These are phyloP conservation scores for Drosophila phalerata DNA, from an alignment of 2,888 invertebrate genomes.

Conservation along the genomic window DNA sequence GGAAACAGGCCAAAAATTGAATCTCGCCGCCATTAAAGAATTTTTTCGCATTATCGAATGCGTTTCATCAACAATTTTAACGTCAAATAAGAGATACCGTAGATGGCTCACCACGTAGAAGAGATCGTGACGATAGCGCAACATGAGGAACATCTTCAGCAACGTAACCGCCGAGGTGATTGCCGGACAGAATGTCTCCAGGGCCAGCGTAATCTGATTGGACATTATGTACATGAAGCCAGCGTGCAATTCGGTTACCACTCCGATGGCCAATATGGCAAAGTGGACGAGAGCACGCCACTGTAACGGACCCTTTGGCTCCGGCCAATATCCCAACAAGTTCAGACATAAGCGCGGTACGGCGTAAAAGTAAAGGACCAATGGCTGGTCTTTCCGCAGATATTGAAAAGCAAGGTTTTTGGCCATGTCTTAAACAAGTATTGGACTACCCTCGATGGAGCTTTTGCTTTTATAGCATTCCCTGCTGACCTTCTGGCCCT, in stretches of 20 bases:
- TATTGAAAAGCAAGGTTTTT: slow-evolving; percentile 46
- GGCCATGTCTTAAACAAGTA: slow-evolving; percentile 12
- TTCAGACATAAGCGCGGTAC: slow-evolving; percentile 68
- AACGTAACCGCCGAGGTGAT: slow-evolving; percentile 78
- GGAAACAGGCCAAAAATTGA: slow-evolving; percentile 77
- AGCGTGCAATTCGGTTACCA: slow-evolving; percentile 75
- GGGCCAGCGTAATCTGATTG: slow-evolving; percentile 49
- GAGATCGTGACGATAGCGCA: slow-evolving; percentile 64
- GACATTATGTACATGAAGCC: slow-evolving; percentile 38
- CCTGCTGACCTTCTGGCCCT: too few species aligned
- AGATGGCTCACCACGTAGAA: slow-evolving; percentile 51
- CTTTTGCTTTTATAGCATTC: slow-evolving; percentile 4
- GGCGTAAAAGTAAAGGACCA: slow-evolving; percentile 67
- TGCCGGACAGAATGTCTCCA: slow-evolving; percentile 80
- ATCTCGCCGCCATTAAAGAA: slow-evolving; percentile 61
- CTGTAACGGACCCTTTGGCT: not conserved
- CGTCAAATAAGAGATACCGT: slow-evolving; percentile 47
- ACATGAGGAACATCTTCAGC: slow-evolving; percentile 74
- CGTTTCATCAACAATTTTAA: not conserved
- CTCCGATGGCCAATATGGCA: slow-evolving; percentile 68
- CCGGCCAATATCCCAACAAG: slow-evolving; percentile 77
- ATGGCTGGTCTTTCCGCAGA: slow-evolving; percentile 50
- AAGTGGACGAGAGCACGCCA: slow-evolving; percentile 57
- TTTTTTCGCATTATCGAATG: slow-evolving; percentile 38
- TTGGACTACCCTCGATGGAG: not conserved